Evolutionary conservation across 2,113 vertebrate species (phyloP).

Genomic region (Notothenia rossii): DNA sequence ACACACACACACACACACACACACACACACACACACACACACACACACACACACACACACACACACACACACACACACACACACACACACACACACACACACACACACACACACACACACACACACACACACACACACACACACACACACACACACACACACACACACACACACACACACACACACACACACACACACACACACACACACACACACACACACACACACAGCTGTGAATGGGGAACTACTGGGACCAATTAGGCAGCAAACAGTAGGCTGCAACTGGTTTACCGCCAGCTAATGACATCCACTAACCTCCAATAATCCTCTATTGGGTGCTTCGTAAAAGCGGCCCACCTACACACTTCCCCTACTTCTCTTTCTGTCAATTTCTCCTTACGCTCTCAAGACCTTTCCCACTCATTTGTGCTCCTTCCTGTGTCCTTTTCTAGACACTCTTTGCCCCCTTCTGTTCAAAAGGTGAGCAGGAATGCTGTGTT

Average conservation of each 20-base stretch:
- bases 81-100: not conserved
- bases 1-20: not conserved
- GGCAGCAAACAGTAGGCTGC: slow-evolving; percentile 54
- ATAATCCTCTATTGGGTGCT: slow-evolving; percentile 51
- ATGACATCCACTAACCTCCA: slow-evolving; percentile 56
- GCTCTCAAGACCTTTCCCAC: slow-evolving; percentile 8
- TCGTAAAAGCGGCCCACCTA: slow-evolving; percentile 8
- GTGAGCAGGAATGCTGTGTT: slow-evolving; percentile 3
- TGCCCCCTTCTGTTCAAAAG: slow-evolving; percentile 10
- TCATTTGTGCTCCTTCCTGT: slow-evolving; percentile 5
- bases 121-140: not conserved
- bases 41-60: not conserved
- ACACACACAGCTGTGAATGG: slow-evolving; percentile 59
- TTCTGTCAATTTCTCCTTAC: slow-evolving; percentile 11
- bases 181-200: slow-evolving; percentile 3
- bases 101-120: slow-evolving; percentile 54
- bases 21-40: too few species aligned
- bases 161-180: not conserved
- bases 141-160: slow-evolving; percentile 55
- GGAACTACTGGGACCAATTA: slow-evolving; percentile 73
- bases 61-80: slow-evolving; percentile 55
- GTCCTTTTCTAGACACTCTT: not conserved
- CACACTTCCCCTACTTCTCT: slow-evolving; percentile 1
- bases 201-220: slow-evolving; percentile 15
- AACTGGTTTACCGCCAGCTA: slow-evolving; percentile 60